Evolutionary conservation across 2,888 invertebrate genomes (phyloP).

Genomic region (Blastobasis adustella): DNA sequence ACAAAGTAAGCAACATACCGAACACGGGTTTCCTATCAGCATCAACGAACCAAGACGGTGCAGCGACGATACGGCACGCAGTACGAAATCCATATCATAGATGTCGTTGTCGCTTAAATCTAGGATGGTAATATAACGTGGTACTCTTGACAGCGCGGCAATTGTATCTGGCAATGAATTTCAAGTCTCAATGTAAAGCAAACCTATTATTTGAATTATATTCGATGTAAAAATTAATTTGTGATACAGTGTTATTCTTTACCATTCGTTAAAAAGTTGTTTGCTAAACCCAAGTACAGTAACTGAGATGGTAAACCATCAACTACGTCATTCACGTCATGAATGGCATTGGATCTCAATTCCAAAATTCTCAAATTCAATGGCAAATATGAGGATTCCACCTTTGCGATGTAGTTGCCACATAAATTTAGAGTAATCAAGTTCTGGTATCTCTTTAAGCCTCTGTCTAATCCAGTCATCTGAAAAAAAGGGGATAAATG

Average conservation of each 20-base stretch:
- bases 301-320: constrained; percentile 47
- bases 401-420: constrained; percentile 45
- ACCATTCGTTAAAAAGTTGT: constrained; percentile 58
- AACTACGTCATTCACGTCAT: constrained; percentile 36
- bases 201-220: too few species aligned
- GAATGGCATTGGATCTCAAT: constrained; percentile 64
- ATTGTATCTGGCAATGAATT: constrained; percentile 28
- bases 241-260: constrained; percentile 3
- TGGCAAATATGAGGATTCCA: constrained; percentile 51
- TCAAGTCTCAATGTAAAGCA: too few species aligned
- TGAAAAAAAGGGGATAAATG: constrained; percentile 23
- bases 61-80: constrained; percentile 44
- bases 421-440: constrained; percentile 60
- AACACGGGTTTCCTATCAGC: constrained; percentile 75
- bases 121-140: constrained; percentile 41
- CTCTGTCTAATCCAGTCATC: constrained; percentile 64
- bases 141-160: constrained; percentile 29
- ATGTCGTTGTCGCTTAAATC: constrained; percentile 77
- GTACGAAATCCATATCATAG: constrained; percentile 55
- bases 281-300: constrained; percentile 66
- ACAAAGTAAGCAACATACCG: constrained; percentile 38
- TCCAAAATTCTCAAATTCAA: constrained; percentile 54
- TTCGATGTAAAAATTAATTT: too few species aligned
- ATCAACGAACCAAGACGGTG: constrained; percentile 53
- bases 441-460: constrained; percentile 43